Evolutionary conservation across 1,140 invertebrate genomes (phyloP).

Genomic region (Lycorma delicatula): DNA sequence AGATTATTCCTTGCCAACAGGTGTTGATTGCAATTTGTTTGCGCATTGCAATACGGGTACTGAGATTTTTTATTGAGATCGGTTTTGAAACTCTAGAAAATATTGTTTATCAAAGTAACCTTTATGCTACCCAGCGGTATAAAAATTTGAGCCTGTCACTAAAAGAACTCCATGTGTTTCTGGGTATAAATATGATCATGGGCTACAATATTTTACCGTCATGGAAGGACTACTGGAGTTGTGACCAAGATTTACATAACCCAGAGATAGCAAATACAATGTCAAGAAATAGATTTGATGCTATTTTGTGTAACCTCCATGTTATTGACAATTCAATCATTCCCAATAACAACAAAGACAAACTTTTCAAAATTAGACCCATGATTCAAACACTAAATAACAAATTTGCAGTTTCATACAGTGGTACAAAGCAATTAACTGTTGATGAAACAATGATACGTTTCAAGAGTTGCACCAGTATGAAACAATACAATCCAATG

Average conservation of each 20-base stretch:
- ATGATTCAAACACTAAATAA: slow-evolving; percentile 6
- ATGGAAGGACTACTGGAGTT: slow-evolving; percentile 1
- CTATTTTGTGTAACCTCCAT: slow-evolving; percentile 14
- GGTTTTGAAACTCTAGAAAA: slow-evolving; percentile 24
- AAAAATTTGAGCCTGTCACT: slow-evolving; percentile 33
- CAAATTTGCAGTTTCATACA: slow-evolving; percentile 9
- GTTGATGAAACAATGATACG: slow-evolving; percentile 21
- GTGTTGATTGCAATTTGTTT: too few relatives aligned
- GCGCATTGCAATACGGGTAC: too few relatives aligned
- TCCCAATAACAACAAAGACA: slow-evolving; percentile 8
- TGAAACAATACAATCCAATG: slow-evolving; percentile 13
- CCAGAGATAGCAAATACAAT: slow-evolving; percentile 11
- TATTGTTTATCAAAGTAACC: slow-evolving; percentile 32
- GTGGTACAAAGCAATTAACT: slow-evolving; percentile 12
- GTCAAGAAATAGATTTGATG: slow-evolving; percentile 4
- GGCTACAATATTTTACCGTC: slow-evolving; percentile 1
- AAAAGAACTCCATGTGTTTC: slow-evolving; percentile 31
- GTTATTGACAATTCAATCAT: not conserved
- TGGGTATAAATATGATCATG: slow-evolving; percentile 34
- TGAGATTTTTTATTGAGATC: too few relatives aligned
- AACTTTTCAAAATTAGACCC: slow-evolving; percentile 8
- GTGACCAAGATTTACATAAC: not conserved
- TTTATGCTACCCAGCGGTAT: slow-evolving; percentile 31
- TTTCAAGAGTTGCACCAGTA: slow-evolving; percentile 16
- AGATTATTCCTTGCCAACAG: too few relatives aligned